Evolutionary conservation across 2,888 invertebrate species (phyloP), one percentile per base, ranked within the genome.

Genomic region (Steinernema carpocapsae): DNA sequence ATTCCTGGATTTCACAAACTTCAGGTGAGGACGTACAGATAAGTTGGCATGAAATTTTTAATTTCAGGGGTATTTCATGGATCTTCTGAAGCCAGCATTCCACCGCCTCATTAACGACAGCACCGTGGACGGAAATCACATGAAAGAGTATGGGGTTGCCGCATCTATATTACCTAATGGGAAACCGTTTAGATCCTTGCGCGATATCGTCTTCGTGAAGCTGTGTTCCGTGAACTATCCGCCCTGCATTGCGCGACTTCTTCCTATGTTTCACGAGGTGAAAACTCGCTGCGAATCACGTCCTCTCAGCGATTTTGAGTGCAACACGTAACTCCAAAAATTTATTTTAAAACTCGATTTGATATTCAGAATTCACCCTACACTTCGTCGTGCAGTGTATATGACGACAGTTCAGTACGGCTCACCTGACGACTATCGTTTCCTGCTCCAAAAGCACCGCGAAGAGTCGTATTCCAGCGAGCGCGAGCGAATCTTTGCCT

Each of bases 161-260:
- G 64, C 6, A 32, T 10, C 56, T 12, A 17, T 64, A 1, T 37
- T 10, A 3, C 10, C 37, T 37, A 37, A 37, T 10, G 37, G n/a
- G 37, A 37, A 3, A 37, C 37, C 1, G 4, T 64, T 17, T 17
- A 64, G 64, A n/a, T 29, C 64, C 17, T 26, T 64, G 26, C 1
- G 64, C 2, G 64, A 64, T 29, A 64, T 64, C 64, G 64, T 64
- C 32, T 64, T 64, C 64, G 64, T 64, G 32, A 64, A 64, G n/a
- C 64, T 64, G 29, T 64, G 64, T 32, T 64, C 64, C 29, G 64
- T 64, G 29, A 64, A 64, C 37, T 64, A 64, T 32, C 64, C 64
- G 17, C 64, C 64, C 17, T 64, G 64, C 26, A 64, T 64, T 17
- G 64, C 64, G 1, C 22, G 26, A 17, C 64, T 64, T 3, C 64